phyloP scores from a whole-genome alignment of 1,140 invertebrate genomes.

The Mya arenaria region DNA sequence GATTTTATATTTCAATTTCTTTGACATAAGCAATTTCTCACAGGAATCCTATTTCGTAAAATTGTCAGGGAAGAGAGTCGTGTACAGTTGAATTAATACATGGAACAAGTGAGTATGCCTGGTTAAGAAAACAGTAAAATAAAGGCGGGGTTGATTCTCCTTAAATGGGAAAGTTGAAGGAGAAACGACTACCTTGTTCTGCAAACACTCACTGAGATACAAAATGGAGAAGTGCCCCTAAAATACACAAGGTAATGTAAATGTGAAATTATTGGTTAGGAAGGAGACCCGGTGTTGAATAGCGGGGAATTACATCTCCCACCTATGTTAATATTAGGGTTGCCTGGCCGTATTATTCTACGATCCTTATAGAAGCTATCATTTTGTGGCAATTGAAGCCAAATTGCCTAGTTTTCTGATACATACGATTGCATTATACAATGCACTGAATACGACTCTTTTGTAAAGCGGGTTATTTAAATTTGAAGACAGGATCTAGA shows the following conservation, averaged over 20 bases:
- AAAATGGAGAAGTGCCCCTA: not conserved
- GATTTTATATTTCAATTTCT: too few species aligned
- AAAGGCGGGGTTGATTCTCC: too few species aligned
- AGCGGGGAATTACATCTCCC: not conserved
- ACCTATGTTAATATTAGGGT: constrained; percentile 20
- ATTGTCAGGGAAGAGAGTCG: too few species aligned
- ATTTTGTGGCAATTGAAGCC: constrained; percentile 10
- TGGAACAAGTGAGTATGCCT: too few species aligned
- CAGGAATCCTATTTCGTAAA: too few species aligned
- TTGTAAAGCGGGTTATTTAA: constrained; percentile 22
- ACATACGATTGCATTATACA: constrained; percentile 8
- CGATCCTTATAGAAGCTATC: constrained; percentile 23
- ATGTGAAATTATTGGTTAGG: constrained; percentile 33
- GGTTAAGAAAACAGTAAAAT: too few species aligned
- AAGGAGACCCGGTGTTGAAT: constrained; percentile 11
- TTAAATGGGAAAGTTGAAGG: too few species aligned
- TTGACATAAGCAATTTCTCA: too few species aligned
- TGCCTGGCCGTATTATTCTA: constrained; percentile 3
- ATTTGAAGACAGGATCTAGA: constrained; percentile 7
- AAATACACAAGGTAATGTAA: constrained; percentile 16
- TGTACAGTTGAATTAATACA: too few species aligned
- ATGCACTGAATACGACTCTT: not conserved
- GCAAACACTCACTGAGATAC: too few species aligned
- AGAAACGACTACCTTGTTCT: too few species aligned
- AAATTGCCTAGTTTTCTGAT: not conserved